Evolutionary conservation across 1,140 invertebrate species (phyloP).

Genomic region (Bombus waltoni): DNA sequence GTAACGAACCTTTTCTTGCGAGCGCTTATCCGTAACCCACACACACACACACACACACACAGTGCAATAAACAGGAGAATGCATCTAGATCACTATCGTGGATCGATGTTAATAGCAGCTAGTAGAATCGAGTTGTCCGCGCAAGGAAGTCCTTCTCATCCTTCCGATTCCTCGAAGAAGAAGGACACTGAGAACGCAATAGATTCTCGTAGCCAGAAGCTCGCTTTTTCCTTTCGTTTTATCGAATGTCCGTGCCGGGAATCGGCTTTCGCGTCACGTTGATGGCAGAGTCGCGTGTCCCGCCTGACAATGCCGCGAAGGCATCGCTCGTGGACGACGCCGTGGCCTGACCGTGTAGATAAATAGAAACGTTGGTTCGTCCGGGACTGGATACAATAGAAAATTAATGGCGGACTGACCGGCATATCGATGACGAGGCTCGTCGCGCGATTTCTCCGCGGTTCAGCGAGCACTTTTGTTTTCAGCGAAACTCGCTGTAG

Average conservation of each 20-base stretch:
- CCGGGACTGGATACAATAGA: conserved; percentile 38
- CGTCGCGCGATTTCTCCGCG: not conserved
- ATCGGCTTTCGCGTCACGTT: conserved; percentile 64
- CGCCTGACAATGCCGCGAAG: conserved; percentile 55
- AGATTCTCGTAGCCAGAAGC: not conserved
- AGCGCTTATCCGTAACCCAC: not conserved
- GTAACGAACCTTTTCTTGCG: too few relatives aligned
- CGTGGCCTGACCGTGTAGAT: conserved; percentile 14
- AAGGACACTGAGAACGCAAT: conserved; percentile 35
- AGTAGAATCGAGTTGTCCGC: not conserved
- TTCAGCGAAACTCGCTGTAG: not conserved
- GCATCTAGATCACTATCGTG: not conserved
- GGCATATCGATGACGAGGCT: conserved; percentile 31
- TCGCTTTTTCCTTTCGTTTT: conserved; percentile 48
- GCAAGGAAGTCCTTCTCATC: not conserved
- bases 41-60: not conserved
- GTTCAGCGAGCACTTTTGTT: conserved; percentile 4
- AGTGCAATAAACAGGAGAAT: not conserved
- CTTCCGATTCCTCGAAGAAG: not conserved
- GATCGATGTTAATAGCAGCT: conserved; percentile 5
- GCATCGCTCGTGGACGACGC: not conserved
- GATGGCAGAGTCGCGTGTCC: conserved; percentile 49
- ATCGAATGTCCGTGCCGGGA: conserved; percentile 44
- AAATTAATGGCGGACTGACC: conserved; percentile 27
- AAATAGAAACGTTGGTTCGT: conserved; percentile 33